Evolutionary conservation across 2,797 vertebrate species (phyloP), one percentile per base, ranked within the genome.

Genomic region (Cynopterus sphinx): DNA sequence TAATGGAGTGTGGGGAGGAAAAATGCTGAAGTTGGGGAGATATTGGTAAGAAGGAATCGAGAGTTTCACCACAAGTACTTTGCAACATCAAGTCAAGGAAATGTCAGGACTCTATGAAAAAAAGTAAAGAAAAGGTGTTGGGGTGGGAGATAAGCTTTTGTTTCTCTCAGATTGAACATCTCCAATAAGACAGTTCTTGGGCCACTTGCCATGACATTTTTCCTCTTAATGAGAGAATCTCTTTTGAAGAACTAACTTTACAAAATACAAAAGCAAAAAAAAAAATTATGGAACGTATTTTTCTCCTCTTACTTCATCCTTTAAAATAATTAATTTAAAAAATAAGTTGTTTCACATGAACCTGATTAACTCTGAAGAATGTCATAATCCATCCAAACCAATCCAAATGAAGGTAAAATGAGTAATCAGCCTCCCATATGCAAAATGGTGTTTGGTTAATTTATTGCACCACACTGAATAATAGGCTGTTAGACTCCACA

Each of bases 361-460:
- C 59, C 36, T 0, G 6, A 90, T 91, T 85, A 73, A 95, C 51
- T 96, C 57, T 26, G 53, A 83, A 74, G 61, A 94, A 17, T 93
- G 22, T 95, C 90, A 57, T 31, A 92, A 73, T 70, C 82, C 90
- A 73, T 61, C 16, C 36, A 88, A 82, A 81, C 70, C 93, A 90
- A 67, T 82, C 24, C 46, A 68, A 86, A 59, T n/a, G 63, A 49
- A 95, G 13, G 49, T 82, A 77, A 57, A 90, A 83, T 79, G 81
- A 95, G 92, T 95, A 36, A 81, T 94, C 39, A 95, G 73, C 49
- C 39, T 88, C 19, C 93, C 78, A 28, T 96, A 87, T 94, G 53
- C 51, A 94, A 94, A 95, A 74, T 31, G 75, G 19, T 63, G 15
- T 57, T 90, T 59, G 0, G 0, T 92, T 91, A 94, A 96, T 96